These are phyloP conservation scores for Diachasma alloeum DNA, from an alignment of 1,140 invertebrate genomes.

Conservation along the genomic window DNA sequence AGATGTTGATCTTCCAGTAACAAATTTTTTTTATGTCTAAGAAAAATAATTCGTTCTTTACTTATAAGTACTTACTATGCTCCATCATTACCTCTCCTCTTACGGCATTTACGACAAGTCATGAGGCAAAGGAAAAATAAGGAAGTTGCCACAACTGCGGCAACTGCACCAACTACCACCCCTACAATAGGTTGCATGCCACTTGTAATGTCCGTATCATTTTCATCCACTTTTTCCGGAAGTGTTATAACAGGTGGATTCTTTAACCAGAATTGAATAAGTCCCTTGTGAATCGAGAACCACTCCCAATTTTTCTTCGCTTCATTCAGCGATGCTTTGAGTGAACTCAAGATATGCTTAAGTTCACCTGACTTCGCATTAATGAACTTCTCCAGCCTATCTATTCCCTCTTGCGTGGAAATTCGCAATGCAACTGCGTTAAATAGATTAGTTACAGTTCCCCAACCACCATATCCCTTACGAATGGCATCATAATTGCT, in stretches of 20 bases:
- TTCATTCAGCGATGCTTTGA: constrained; percentile 17
- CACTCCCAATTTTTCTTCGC: constrained; percentile 34
- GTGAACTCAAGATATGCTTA: not conserved
- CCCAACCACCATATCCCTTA: constrained; percentile 48
- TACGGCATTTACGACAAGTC: too few relatives aligned
- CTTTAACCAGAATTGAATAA: not conserved
- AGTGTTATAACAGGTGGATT: not conserved
- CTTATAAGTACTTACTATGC: too few relatives aligned
- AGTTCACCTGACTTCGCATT: not conserved
- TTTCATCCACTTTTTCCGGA: not conserved
- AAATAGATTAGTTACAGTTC: constrained; percentile 36
- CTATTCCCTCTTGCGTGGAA: constrained; percentile 36
- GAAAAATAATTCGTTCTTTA: too few relatives aligned
- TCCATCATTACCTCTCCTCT: too few relatives aligned
- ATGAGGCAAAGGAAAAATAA: not conserved
- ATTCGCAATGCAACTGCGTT: constrained; percentile 36
- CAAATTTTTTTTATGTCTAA: too few relatives aligned
- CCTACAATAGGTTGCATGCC: not conserved
- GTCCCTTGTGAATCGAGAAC: not conserved
- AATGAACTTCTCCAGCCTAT: constrained; percentile 37
- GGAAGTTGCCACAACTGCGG: not conserved
- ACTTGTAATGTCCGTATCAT: not conserved
- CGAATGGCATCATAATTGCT: constrained; percentile 58
- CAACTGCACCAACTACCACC: not conserved
- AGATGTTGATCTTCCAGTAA: too few relatives aligned